These are phyloP conservation scores for Drosophila planitibia DNA, from an alignment of 2,888 invertebrate genomes.

Conservation along the genomic window DNA sequence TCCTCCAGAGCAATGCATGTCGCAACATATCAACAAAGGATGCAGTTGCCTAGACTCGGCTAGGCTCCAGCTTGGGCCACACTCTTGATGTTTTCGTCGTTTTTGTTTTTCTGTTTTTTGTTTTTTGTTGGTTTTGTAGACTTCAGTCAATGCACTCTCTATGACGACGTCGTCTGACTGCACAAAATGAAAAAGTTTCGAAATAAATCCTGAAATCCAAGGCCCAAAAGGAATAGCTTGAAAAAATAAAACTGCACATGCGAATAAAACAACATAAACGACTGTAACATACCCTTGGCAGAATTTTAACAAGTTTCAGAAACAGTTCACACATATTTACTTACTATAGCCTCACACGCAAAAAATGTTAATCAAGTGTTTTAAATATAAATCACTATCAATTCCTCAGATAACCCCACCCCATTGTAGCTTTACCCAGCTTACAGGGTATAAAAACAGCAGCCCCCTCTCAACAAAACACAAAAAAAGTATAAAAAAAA, in stretches of 20 bases:
- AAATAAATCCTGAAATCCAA: slow-evolving; percentile 69
- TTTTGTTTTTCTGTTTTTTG: slow-evolving; percentile 33
- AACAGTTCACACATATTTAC: not conserved
- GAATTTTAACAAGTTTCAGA: too few relatives aligned
- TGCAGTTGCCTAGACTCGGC: slow-evolving; percentile 61
- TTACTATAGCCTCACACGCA: not conserved
- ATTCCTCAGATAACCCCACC: not conserved
- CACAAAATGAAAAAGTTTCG: slow-evolving; percentile 81
- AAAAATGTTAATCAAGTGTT: not conserved
- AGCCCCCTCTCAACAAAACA: slow-evolving; percentile 9
- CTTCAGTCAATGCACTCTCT: slow-evolving; percentile 83
- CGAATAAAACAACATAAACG: not conserved
- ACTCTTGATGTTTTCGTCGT: slow-evolving; percentile 51
- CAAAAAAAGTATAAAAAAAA: slow-evolving; percentile 35
- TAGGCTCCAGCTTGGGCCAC: slow-evolving; percentile 13
- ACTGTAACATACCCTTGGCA: slow-evolving; percentile 18
- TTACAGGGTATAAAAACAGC: slow-evolving; percentile 39
- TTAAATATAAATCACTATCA: not conserved
- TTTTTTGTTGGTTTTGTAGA: slow-evolving; percentile 58
- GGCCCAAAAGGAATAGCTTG: slow-evolving; percentile 70
- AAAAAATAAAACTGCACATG: slow-evolving; percentile 55
- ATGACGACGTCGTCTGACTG: slow-evolving; percentile 81
- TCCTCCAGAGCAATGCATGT: slow-evolving; percentile 58
- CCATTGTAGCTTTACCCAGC: too few relatives aligned
- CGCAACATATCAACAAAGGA: slow-evolving; percentile 77